Percentiles rank a stretch among this genome's conserved stretches.
phyloP scores from a whole-genome alignment of 2,113 vertebrate species.

The Aphyosemion australe region DNA sequence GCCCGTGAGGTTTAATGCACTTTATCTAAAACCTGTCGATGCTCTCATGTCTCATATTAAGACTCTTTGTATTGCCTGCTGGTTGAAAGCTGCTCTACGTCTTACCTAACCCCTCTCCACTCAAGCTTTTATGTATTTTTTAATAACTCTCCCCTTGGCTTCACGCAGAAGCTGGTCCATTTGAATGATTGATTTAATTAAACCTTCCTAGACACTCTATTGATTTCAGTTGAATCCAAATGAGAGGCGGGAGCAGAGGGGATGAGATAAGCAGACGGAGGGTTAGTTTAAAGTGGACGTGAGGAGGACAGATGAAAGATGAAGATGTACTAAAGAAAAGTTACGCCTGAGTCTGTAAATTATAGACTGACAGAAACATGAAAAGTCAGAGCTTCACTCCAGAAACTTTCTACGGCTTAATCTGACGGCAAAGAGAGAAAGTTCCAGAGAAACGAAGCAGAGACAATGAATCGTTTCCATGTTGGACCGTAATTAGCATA shows the following conservation, averaged over 20 bases:
- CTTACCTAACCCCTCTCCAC: background rate
- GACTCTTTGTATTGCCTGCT: background rate
- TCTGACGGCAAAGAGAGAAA: constrained; percentile 25
- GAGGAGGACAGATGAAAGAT: constrained; percentile 10
- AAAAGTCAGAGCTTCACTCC: constrained; percentile 17
- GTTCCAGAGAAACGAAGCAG: constrained; percentile 13
- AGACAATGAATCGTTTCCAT: constrained; percentile 28
- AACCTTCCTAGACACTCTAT: constrained; percentile 18
- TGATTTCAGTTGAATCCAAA: constrained; percentile 11
- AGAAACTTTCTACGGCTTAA: constrained; percentile 16
- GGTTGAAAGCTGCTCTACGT: background rate
- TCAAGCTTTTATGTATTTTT: constrained; percentile 3
- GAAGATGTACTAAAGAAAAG: background rate
- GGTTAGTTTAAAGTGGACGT: background rate
- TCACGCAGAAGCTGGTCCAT: constrained; percentile 5
- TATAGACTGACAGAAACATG: constrained; percentile 9
- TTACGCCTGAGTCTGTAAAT: background rate
- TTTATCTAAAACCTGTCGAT: background rate
- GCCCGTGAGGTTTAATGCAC: background rate
- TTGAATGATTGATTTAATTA: constrained; percentile 20
- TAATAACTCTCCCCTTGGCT: background rate
- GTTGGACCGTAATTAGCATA: constrained; percentile 50
- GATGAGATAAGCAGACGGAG: background rate
- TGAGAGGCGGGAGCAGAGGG: background rate
- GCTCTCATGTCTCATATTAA: background rate